These are phyloP conservation scores for Pseudomyrmex concolor DNA, from an alignment of 1,140 invertebrate genomes.

Conservation along the genomic window DNA sequence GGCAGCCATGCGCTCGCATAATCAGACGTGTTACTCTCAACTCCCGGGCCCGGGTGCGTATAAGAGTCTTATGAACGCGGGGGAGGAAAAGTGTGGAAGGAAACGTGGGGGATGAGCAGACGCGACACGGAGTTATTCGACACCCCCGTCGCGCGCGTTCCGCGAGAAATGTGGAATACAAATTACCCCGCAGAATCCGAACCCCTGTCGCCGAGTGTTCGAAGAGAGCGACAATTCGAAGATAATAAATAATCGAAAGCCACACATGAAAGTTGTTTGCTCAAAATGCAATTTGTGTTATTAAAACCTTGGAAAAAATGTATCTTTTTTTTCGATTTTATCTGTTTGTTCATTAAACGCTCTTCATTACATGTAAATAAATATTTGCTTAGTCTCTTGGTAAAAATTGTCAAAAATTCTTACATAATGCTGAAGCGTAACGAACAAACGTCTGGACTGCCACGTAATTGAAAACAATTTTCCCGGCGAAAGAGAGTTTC, in stretches of 20 bases:
- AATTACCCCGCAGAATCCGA: conserved; percentile 77
- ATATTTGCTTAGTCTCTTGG: too few species aligned
- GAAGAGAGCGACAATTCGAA: conserved; percentile 78
- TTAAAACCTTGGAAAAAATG: too few species aligned
- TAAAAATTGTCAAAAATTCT: too few species aligned
- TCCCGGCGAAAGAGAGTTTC: neutral
- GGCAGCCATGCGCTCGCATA: conserved; percentile 85
- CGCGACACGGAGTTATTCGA: conserved; percentile 73
- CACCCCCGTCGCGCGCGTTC: conserved; percentile 68
- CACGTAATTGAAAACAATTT: neutral
- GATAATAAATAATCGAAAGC: conserved; percentile 72
- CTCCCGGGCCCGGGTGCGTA: conserved; percentile 52
- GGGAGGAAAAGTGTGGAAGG: neutral
- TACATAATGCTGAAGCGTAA: too few species aligned
- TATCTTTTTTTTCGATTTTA: too few species aligned
- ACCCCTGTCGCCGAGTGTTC: conserved; percentile 60
- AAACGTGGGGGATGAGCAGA: conserved; percentile 57
- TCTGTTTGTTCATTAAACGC: too few species aligned
- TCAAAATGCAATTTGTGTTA: neutral
- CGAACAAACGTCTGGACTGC: too few species aligned
- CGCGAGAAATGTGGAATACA: conserved; percentile 83
- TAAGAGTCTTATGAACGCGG: conserved; percentile 61
- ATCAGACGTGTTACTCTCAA: conserved; percentile 81
- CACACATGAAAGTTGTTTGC: neutral
- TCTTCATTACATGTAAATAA: too few species aligned